A percentile compares a stretch with the other conserved stretches of the same genome.
Evolutionary conservation across 23 tunicate genomes (phyloP).

Genomic region (Clavelina lepadiformis): DNA sequence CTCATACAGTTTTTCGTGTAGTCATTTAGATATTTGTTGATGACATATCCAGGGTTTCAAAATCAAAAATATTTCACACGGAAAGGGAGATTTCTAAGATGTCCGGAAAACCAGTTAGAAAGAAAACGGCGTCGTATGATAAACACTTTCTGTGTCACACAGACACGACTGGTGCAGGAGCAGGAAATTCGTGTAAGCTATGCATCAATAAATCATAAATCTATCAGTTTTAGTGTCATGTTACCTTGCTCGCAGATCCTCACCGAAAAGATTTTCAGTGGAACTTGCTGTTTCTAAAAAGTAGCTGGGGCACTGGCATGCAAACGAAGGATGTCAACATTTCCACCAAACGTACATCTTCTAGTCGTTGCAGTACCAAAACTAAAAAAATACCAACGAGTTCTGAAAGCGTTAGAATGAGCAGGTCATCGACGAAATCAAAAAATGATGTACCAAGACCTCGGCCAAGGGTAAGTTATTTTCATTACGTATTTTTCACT

Average conservation of each 20-base stretch:
- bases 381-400: no score
- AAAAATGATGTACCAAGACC: no score
- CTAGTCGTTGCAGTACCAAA: no score
- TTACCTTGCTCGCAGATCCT: conserved; percentile 22
- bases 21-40: no score
- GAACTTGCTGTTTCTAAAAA: conserved; percentile 44
- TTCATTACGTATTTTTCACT: no score
- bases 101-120: conserved; percentile 13
- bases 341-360: no score
- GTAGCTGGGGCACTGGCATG: conserved; percentile 37
- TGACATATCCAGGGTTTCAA: no score
- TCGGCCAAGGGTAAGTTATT: no score
- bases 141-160: conserved; percentile 50
- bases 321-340: conserved; percentile 1
- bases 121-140: conserved; percentile 34
- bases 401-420: no score
- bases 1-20: no score
- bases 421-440: no score
- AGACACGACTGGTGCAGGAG: conserved; percentile 43
- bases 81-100: conserved; percentile 19
- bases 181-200: conserved; percentile 40
- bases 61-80: no score
- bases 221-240: not conserved
- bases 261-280: conserved; percentile 48
- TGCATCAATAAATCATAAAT: not conserved